phyloP scores from a whole-genome alignment of 1,140 invertebrate species.

The Wasmannia auropunctata region DNA sequence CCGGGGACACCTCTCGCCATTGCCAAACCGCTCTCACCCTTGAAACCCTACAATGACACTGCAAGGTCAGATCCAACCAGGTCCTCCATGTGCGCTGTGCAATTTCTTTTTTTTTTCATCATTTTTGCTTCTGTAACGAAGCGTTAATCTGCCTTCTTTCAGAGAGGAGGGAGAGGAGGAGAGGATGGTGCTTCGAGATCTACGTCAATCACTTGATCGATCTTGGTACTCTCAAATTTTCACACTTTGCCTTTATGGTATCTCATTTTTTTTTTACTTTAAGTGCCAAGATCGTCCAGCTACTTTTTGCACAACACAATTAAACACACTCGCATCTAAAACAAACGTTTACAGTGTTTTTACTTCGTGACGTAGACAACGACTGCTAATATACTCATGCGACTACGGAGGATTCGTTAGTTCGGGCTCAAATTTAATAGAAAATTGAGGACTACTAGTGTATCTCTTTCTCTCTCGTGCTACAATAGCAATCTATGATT shows the following conservation, averaged over 20 bases:
- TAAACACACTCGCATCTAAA: slow-evolving; percentile 49
- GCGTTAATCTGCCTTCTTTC: slow-evolving; percentile 56
- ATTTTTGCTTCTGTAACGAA: slow-evolving; percentile 55
- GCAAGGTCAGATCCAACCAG: slow-evolving; percentile 83
- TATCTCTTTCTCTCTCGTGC: slow-evolving; percentile 19
- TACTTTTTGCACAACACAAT: slow-evolving; percentile 31
- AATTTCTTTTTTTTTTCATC: slow-evolving; percentile 59
- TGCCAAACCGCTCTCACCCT: slow-evolving; percentile 83
- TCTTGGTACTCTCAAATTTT: slow-evolving; percentile 21
- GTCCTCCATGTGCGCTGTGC: slow-evolving; percentile 78
- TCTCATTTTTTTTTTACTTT: neutral
- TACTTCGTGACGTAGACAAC: slow-evolving; percentile 56
- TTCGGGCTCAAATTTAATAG: slow-evolving; percentile 69
- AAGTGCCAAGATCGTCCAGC: slow-evolving; percentile 43
- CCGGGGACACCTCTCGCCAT: slow-evolving; percentile 82
- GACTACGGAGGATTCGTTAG: slow-evolving; percentile 59
- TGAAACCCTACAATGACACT: slow-evolving; percentile 83
- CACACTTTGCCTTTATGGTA: neutral
- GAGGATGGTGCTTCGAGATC: slow-evolving; percentile 58
- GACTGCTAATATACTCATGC: slow-evolving; percentile 66
- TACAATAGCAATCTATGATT: slow-evolving; percentile 31
- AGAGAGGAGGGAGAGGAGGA: slow-evolving; percentile 62
- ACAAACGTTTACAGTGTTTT: too few species aligned
- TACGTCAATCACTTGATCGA: slow-evolving; percentile 48
- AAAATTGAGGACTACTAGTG: slow-evolving; percentile 57